Percentiles rank a stretch among this genome's conserved stretches.
These are phyloP conservation scores for Gastrophryne carolinensis DNA, from an alignment of 2,797 vertebrate genomes.

Conservation along the genomic window DNA sequence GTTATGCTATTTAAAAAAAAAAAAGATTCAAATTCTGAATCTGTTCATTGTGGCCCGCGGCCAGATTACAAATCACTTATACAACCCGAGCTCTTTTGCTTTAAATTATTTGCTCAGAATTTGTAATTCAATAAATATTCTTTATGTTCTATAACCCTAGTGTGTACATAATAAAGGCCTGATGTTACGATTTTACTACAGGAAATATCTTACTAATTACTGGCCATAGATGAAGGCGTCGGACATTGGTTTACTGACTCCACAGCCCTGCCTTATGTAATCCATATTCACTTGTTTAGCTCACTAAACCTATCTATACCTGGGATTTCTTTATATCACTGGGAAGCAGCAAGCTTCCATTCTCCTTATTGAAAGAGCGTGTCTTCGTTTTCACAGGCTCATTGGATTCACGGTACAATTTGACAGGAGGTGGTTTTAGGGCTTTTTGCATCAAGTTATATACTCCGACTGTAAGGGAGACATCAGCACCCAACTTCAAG, in stretches of 20 bases:
- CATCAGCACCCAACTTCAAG: conserved; percentile 77
- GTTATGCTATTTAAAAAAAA: no score
- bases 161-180: neutral
- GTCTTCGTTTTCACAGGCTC: conserved; percentile 89
- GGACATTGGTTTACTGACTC: no score
- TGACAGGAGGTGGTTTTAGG: conserved; percentile 73
- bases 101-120: no score
- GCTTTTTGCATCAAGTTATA: conserved; percentile 79
- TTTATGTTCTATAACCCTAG: neutral
- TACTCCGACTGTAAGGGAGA: conserved; percentile 79
- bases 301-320: conserved; percentile 74
- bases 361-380: conserved; percentile 84
- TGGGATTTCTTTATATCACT: conserved; percentile 90
- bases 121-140: no score
- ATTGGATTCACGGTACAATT: conserved; percentile 87
- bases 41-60: no score
- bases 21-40: no score
- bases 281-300: no score
- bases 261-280: no score
- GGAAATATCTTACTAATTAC: no score
- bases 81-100: neutral
- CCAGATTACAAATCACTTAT: no score
- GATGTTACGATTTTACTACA: no score
- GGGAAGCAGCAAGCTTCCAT: conserved; percentile 89
- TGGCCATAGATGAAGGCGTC: no score